Conservation (phyloP, 1,140 invertebrate species). For the Arctopsyche grandis region DNA sequence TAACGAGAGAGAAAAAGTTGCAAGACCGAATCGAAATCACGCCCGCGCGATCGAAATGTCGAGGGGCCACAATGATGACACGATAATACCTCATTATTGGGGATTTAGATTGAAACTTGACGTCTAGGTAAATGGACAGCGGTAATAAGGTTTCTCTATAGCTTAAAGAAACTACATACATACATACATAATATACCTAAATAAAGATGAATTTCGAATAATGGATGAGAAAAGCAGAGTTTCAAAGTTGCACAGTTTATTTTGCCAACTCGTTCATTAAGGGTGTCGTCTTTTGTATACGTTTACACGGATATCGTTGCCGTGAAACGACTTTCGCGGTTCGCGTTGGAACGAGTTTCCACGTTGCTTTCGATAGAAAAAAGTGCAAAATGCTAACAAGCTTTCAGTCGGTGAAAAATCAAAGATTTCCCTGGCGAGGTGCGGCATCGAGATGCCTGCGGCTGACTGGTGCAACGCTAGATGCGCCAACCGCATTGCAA, state of each 20-base stretch:
- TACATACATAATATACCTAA: too few species aligned
- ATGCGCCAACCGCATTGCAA: neutral
- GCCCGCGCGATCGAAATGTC: too few species aligned
- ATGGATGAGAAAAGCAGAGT: neutral
- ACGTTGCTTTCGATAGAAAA: conserved; percentile 9
- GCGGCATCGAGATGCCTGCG: neutral
- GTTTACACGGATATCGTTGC: neutral
- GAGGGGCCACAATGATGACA: too few species aligned
- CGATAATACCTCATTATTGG: too few species aligned
- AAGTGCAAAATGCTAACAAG: conserved; percentile 38
- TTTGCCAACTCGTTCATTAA: neutral
- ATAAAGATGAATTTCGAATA: too few species aligned
- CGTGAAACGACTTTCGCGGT: conserved; percentile 18
- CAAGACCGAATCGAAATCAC: too few species aligned
- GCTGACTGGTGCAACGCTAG: neutral
- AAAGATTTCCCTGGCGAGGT: conserved; percentile 33
- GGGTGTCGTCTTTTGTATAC: conserved; percentile 10
- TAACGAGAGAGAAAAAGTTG: too few species aligned
- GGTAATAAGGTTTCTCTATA: neutral
- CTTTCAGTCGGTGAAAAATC: conserved; percentile 31
- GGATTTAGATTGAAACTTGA: neutral
- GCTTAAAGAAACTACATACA: too few species aligned
- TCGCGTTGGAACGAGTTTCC: conserved; percentile 6
- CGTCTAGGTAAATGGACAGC: neutral
- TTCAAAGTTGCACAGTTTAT: neutral